Evolutionary conservation across 2,797 vertebrate species (phyloP).

Genomic region (Masticophis lateralis): DNA sequence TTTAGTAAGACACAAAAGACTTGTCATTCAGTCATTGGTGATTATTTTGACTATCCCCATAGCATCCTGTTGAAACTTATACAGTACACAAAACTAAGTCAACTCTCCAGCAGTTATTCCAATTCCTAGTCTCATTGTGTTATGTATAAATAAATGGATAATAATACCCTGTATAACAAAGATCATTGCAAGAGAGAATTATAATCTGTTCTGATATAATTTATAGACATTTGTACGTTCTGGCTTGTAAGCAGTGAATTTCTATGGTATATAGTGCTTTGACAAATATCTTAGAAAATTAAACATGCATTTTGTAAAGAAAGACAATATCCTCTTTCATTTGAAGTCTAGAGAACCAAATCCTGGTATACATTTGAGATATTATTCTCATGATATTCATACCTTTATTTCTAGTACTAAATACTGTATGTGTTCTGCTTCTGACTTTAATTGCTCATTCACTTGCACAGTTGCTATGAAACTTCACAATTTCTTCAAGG

Average conservation of each 20-base stretch:
- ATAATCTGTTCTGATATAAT: conserved; percentile 11
- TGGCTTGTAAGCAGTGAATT: neutral
- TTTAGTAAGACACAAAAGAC: neutral
- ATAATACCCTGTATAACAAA: neutral
- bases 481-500: neutral
- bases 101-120: neutral
- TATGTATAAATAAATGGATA: neutral
- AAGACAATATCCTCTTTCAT: neutral
- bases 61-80: neutral
- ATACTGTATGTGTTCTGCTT: neutral
- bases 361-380: neutral
- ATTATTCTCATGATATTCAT: neutral
- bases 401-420: conserved; percentile 7
- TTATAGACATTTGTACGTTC: conserved; percentile 28
- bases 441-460: neutral
- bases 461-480: neutral
- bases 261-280: conserved; percentile 14
- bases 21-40: neutral
- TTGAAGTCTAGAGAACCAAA: conserved; percentile 8
- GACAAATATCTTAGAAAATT: neutral
- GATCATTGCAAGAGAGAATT: neutral
- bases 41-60: neutral
- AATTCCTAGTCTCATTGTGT: neutral
- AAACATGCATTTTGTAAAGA: conserved; percentile 13
- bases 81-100: neutral